Percentiles rank a stretch among this genome's conserved stretches.
Conservation (phyloP, 2,888 invertebrate species). For the Platyscelio sp. region DNA sequence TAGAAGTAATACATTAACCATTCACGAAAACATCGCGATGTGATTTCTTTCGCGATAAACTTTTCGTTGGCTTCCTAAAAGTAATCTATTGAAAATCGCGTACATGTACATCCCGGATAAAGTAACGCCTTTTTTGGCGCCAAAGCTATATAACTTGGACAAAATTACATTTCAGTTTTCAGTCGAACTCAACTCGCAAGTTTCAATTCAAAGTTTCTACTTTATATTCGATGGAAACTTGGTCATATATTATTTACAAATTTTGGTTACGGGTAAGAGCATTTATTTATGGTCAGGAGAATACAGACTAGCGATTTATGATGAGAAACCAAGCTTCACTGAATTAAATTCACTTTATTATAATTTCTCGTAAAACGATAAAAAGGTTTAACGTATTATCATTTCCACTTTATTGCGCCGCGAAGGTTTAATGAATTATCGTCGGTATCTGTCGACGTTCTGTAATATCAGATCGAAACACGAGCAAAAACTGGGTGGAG, state of each 20-base stretch:
- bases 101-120: conserved; percentile 15
- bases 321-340: no score
- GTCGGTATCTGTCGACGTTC: no score
- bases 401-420: no score
- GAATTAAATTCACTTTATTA: no score
- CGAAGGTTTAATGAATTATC: no score
- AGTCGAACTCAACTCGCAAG: conserved; percentile 31
- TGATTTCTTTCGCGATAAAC: conserved; percentile 61
- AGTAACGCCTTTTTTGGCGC: conserved; percentile 63
- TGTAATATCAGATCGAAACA: no score
- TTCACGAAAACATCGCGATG: conserved; percentile 57
- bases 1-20: conserved; percentile 66
- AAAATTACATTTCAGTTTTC: no score
- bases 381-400: no score
- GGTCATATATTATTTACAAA: conserved; percentile 56
- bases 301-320: no score
- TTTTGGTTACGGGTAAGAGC: conserved; percentile 35
- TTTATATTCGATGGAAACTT: conserved; percentile 48
- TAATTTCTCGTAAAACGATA: no score
- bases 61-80: conserved; percentile 48
- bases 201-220: conserved; percentile 49
- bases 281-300: conserved; percentile 56
- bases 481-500: no score
- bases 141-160: conserved; percentile 36
- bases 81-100: conserved; percentile 57